These are phyloP conservation scores for Clupea harengus DNA, from an alignment of 2,113 vertebrate species.

Conservation along the genomic window DNA sequence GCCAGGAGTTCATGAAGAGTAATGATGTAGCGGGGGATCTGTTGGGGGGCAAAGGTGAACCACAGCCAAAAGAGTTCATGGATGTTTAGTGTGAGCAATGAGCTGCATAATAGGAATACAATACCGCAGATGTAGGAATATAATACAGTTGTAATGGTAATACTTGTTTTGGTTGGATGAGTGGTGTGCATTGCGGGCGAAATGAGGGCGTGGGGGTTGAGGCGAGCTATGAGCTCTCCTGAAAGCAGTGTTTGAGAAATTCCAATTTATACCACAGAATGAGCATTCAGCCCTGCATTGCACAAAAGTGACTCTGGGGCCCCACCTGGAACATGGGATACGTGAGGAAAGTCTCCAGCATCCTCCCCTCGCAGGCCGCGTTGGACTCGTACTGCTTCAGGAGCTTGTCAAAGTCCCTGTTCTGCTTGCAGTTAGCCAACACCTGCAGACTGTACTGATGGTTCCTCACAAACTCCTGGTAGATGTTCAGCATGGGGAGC, in stretches of 20 bases:
- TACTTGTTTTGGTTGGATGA: background rate
- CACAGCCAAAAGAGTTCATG: background rate
- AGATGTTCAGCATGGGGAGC: slow-evolving; percentile 98
- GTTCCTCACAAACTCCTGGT: slow-evolving; percentile 98
- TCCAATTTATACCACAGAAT: background rate
- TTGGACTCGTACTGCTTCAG: slow-evolving; percentile 97
- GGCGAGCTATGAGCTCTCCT: background rate
- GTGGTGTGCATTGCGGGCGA: background rate
- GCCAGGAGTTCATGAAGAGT: slow-evolving; percentile 94
- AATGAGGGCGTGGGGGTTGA: background rate
- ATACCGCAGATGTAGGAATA: background rate
- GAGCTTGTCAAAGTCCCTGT: slow-evolving; percentile 98
- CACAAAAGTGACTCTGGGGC: background rate
- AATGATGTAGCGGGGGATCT: slow-evolving; percentile 99
- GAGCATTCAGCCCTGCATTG: background rate
- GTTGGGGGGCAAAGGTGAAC: slow-evolving; percentile 27
- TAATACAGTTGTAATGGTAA: background rate
- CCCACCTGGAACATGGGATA: slow-evolving; percentile 90
- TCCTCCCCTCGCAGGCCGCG: slow-evolving; percentile 91
- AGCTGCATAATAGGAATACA: slow-evolving; percentile 3
- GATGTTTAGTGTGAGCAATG: background rate
- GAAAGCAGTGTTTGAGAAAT: background rate
- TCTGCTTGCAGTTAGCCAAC: slow-evolving; percentile 98
- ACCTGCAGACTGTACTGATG: slow-evolving; percentile 98
- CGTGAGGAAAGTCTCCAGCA: slow-evolving; percentile 97